Base-by-base conservation (phyloP, 1,140 invertebrate genomes). In the Drosophila virilis region DNA sequence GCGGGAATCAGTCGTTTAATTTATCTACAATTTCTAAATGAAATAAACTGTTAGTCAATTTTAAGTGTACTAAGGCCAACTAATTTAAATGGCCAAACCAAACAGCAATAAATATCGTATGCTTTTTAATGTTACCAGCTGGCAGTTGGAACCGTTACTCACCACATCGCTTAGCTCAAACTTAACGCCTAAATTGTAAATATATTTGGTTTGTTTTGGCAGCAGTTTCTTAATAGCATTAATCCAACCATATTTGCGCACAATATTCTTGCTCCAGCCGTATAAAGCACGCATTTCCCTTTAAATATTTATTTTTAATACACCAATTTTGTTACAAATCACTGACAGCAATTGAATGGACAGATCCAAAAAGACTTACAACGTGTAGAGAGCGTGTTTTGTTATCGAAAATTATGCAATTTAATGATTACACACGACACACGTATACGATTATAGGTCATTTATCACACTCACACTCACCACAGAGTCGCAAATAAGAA, bases 381-480 rank as follows among this genome's bases (percentile, higher is more conserved):
- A 59, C 51, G 28, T 66, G 52, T 54, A 43, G 55, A 43, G 55
- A 35, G 64, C 51, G 68, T 78, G 80, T 60, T 72, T 65, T 48
- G 72, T 74, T 86, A 89, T 86, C 83, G 83, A 74, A 64, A 79
- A 65, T 86, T 86, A 86, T 83, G 83, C 62, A 86, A 86, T 77
- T 51, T 70, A 88, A 55, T 66, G 66, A 77, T 80, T 84, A 88
- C 68, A 79, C 45, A 57, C 66, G 40, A 35, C 22, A 51, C 45
- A 58, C 37, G 35, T 15, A 64, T n/a, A 59, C 38, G n/a, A 43
- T 45, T 72, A 77, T 54, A 75, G 59, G 45, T 38, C 40, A 52
- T 69, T 66, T 85, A 65, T 68, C 64, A 55, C 64, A 55, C 71
- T 76, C 61, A 42, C 58, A 62, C 46, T 62, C 38, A 60, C 43